Percentiles rank a stretch among this genome's conserved stretches.
phyloP scores from a whole-genome alignment of 2,113 vertebrate genomes.

The Vireo altiloquus region DNA sequence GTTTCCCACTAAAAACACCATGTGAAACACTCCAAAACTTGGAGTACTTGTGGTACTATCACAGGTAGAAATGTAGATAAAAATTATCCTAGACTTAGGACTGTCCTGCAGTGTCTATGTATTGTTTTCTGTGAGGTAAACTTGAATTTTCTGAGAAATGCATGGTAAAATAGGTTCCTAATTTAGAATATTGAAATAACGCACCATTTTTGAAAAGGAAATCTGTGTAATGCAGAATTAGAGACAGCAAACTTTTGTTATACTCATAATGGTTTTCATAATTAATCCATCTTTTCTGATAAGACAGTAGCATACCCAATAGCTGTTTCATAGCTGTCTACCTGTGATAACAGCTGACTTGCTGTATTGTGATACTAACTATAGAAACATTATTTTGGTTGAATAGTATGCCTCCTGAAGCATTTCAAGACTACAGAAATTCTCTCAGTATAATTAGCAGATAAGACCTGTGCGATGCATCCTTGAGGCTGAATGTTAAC shows the following conservation, averaged over 20 bases:
- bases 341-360: neutral
- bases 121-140: neutral
- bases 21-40: neutral
- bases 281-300: neutral
- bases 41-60: rapidly evolving
- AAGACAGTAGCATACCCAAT: neutral
- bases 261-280: neutral
- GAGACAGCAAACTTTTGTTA: neutral
- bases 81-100: neutral
- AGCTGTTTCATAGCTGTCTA: neutral
- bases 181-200: neutral
- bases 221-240: neutral
- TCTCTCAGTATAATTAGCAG: neutral
- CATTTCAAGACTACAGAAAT: neutral
- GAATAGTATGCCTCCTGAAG: neutral
- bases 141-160: neutral
- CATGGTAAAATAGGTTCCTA: neutral
- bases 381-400: neutral
- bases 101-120: neutral
- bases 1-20: neutral
- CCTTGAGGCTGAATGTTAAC: neutral
- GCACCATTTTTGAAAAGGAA: neutral
- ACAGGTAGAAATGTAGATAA: neutral
- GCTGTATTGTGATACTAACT: neutral
- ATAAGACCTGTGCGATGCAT: neutral